Evolutionary conservation across 2,113 vertebrate genomes (phyloP).

Genomic region (Passerina amoena): DNA sequence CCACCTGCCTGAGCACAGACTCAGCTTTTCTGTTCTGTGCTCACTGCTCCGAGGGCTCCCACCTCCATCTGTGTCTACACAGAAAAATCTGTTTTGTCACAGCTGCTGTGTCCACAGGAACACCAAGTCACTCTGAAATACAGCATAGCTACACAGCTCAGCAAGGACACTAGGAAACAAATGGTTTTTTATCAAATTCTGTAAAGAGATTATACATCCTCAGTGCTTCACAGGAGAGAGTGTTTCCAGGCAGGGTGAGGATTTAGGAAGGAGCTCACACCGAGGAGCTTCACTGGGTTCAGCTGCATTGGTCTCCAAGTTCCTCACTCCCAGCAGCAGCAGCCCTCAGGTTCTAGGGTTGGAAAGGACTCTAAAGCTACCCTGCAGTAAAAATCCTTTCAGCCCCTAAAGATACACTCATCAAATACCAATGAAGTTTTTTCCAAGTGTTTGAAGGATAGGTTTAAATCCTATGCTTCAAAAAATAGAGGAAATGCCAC

Average conservation of each 20-base stretch:
- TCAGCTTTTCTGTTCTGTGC: not conserved
- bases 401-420: not conserved
- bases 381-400: not conserved
- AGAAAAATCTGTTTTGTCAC: not conserved
- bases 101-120: not conserved
- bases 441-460: not conserved
- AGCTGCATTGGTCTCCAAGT: not conserved
- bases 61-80: not conserved
- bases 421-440: not conserved
- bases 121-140: not conserved
- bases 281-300: not conserved
- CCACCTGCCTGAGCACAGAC: not conserved
- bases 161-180: not conserved
- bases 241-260: not conserved
- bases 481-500: not conserved
- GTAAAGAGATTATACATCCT: not conserved
- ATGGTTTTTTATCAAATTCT: not conserved
- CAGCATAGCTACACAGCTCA: not conserved
- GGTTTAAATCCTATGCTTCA: not conserved
- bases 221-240: not conserved
- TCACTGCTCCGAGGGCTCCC: fast-evolving
- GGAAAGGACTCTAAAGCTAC: not conserved
- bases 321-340: not conserved
- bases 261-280: not conserved
- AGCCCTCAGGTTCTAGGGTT: not conserved